phyloP scores from a whole-genome alignment of 1,140 invertebrate genomes.

The Magallana ariakensis region DNA sequence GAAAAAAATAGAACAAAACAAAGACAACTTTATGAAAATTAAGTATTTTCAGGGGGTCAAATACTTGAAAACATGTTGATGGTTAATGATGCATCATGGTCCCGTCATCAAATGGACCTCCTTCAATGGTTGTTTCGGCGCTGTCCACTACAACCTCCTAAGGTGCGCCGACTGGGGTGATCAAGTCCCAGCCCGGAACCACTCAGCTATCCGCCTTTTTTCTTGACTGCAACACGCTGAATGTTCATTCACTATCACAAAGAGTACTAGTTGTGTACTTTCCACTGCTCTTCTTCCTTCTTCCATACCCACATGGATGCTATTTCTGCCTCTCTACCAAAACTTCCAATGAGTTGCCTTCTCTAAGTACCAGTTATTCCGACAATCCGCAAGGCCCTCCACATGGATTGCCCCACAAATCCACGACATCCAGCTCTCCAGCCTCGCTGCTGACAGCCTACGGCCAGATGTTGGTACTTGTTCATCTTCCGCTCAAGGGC shows the following conservation, averaged over 20 bases:
- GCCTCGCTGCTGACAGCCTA: background rate
- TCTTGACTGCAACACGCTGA: background rate
- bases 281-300: conserved; percentile 6
- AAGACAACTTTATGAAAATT: no score
- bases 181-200: background rate
- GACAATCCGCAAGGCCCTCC: background rate
- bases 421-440: background rate
- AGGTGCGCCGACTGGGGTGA: background rate
- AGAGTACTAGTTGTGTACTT: background rate
- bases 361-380: background rate
- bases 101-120: background rate
- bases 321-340: background rate
- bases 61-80: no score
- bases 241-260: background rate
- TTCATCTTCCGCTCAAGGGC: background rate
- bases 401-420: background rate
- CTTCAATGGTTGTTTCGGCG: no score
- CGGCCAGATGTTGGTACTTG: no score
- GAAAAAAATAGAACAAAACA: no score
- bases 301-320: conserved; percentile 16
- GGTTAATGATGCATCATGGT: no score
- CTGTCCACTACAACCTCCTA: background rate
- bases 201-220: background rate
- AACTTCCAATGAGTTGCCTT: background rate
- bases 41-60: no score